These are phyloP conservation scores for Sarcophilus harrisii DNA, from an alignment of 2,797 vertebrate species.

Conservation along the genomic window DNA sequence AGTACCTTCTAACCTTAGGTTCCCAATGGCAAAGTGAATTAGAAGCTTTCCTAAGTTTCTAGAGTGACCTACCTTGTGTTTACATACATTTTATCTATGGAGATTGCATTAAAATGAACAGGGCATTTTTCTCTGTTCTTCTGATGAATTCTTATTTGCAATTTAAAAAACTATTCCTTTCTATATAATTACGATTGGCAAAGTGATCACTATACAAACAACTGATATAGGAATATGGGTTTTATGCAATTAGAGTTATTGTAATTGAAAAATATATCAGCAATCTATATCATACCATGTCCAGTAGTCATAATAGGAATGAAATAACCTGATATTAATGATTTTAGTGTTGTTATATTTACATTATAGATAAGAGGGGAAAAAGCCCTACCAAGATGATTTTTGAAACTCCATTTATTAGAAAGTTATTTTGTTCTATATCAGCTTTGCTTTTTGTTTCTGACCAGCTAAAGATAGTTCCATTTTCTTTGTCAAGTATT, in stretches of 20 bases:
- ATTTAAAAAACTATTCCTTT: neutral
- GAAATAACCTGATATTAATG: slow-evolving; percentile 14
- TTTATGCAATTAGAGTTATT: slow-evolving; percentile 18
- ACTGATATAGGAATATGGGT: slow-evolving; percentile 21
- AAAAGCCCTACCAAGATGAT: slow-evolving; percentile 25
- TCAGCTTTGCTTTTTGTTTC: slow-evolving; percentile 19
- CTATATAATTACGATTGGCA: neutral
- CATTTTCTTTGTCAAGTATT: slow-evolving; percentile 47
- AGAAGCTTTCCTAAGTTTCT: neutral
- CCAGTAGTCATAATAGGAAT: neutral
- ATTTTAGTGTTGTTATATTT: slow-evolving; percentile 29
- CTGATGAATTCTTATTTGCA: neutral
- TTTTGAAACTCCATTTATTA: slow-evolving; percentile 42
- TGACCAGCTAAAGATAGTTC: slow-evolving; percentile 40
- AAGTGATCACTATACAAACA: slow-evolving; percentile 17
- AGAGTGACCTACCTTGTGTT: neutral
- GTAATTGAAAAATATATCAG: neutral
- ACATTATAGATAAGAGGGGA: slow-evolving; percentile 11
- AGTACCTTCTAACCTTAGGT: neutral
- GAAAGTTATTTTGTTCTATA: slow-evolving; percentile 16
- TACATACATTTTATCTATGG: neutral
- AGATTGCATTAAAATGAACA: neutral
- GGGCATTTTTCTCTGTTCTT: neutral
- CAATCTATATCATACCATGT: neutral
- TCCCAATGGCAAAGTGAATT: neutral